phyloP scores from a whole-genome alignment of 2,113 vertebrate genomes.

The Hypomesus transpacificus region DNA sequence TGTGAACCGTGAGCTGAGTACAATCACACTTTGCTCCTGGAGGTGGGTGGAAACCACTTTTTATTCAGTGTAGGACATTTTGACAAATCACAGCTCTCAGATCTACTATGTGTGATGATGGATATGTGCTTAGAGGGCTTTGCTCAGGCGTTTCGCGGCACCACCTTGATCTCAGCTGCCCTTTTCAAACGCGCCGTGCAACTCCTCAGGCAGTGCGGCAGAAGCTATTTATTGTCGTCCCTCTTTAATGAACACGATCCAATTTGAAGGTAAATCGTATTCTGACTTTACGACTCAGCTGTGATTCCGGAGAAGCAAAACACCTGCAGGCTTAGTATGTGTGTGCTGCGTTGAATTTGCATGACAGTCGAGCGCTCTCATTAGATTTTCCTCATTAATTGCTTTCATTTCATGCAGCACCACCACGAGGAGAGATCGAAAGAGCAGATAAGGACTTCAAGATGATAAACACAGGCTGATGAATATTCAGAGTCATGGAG shows the following conservation, averaged over 20 bases:
- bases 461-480: conserved; percentile 37
- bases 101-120: conserved; percentile 32
- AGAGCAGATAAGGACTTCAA: conserved; percentile 32
- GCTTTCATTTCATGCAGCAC: conserved; percentile 31
- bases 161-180: conserved; percentile 17
- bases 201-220: conserved; percentile 13
- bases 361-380: conserved; percentile 30
- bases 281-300: conserved; percentile 42
- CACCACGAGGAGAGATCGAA: conserved; percentile 37
- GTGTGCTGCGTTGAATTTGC: conserved; percentile 32
- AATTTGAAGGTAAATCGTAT: conserved; percentile 30
- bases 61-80: conserved; percentile 19
- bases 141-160: conserved; percentile 13
- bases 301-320: conserved; percentile 25
- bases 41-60: neutral
- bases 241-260: conserved; percentile 53
- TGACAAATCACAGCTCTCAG: conserved; percentile 24
- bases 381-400: conserved; percentile 46
- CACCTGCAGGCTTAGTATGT: conserved; percentile 31
- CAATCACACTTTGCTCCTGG: neutral
- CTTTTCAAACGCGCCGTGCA: conserved; percentile 17
- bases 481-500: conserved; percentile 42
- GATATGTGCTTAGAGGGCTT: conserved; percentile 32
- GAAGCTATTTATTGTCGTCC: conserved; percentile 34
- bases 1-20: neutral